Percentiles rank a stretch among this genome's conserved stretches.
These are phyloP conservation scores for Dermolepida albohirtum DNA, from an alignment of 2,888 invertebrate genomes.

Conservation along the genomic window DNA sequence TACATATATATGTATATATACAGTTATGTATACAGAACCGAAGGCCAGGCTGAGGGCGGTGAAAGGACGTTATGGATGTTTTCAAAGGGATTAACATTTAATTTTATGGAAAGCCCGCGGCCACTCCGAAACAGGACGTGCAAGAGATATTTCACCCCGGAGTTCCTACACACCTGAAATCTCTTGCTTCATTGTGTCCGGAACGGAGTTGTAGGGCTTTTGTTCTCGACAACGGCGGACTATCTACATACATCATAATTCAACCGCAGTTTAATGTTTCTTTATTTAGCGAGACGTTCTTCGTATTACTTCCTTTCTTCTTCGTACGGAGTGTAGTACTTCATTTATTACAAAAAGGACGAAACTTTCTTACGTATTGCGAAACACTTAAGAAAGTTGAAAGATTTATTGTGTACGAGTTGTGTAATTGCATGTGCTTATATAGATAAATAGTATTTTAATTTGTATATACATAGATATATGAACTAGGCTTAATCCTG, in stretches of 20 bases:
- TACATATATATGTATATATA: too few relatives aligned
- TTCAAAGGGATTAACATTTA: slow-evolving; percentile 47
- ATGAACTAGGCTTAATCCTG: too few relatives aligned
- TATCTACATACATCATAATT: slow-evolving; percentile 7
- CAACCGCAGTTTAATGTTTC: slow-evolving; percentile 13
- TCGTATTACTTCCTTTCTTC: too few relatives aligned
- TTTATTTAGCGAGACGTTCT: slow-evolving; percentile 5
- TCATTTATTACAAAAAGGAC: too few relatives aligned
- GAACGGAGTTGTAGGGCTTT: slow-evolving; percentile 13
- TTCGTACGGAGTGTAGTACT: too few relatives aligned
- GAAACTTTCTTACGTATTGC: too few relatives aligned
- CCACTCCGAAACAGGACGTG: slow-evolving; percentile 40
- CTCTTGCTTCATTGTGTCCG: slow-evolving; percentile 12
- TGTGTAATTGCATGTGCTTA: too few relatives aligned
- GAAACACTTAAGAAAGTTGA: too few relatives aligned
- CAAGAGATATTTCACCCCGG: slow-evolving; percentile 39
- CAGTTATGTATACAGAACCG: too few relatives aligned
- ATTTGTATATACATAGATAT: too few relatives aligned
- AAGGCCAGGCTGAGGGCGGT: background rate
- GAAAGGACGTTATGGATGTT: slow-evolving; percentile 45
- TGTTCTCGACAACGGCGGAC: slow-evolving; percentile 11
- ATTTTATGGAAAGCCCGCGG: slow-evolving; percentile 47
- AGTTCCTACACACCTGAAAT: slow-evolving; percentile 17
- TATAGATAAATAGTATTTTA: too few relatives aligned
- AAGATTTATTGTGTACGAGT: too few relatives aligned